Base-by-base conservation (phyloP, 2,113 vertebrate species). In the Syrmaticus mikado region DNA sequence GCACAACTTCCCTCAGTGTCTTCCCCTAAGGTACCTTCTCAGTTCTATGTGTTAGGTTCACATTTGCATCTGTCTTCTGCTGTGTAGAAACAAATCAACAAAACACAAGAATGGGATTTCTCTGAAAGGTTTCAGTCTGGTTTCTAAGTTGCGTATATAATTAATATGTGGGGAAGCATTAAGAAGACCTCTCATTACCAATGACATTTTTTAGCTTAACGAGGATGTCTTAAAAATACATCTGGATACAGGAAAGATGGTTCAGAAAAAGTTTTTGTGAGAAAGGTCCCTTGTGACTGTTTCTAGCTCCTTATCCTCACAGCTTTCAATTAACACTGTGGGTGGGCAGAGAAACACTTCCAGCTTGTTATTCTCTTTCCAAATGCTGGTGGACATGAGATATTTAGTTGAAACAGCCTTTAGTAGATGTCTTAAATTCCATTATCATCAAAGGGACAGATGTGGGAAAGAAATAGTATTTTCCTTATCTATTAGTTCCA, bases 311-410 rank as follows among this genome's bases (percentile, higher is more conserved):
- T 64, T 32, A 65, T 85, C 87, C 80, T 88, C 53, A 78, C 46
- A 87, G 65, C 46, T 91, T 94, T 96, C 91, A 94, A 83, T 92
- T 95, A 95, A 94, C 76, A 67, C 34, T 53, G 46, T 0, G 0
- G 68, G 87, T 85, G 75, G 76, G 79, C 91, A 71, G 11, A 90
- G 87, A 78, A 93, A 90, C 57, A 80, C 57, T 90, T 91, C 19
- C 34, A 57, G 43, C 27, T 94, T 68, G 71, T 90, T 94, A 91
- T 64, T 82, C 55, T 80, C 65, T 75, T 91, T 92, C 87, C 65
- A 89, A 75, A 85, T 57, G 85, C 30, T 4, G 3, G 52, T 85
- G 85, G 79, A 93, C 57, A 8, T 82, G 48, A 91, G 75, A 74
- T 78, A 88, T 32, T 92, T 75, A 87, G 65, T 71, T 75, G 82